Percentiles rank a stretch among this genome's conserved stretches.
Conservation (phyloP, 2,888 invertebrate species). For the Phoenoteleia sp. region DNA sequence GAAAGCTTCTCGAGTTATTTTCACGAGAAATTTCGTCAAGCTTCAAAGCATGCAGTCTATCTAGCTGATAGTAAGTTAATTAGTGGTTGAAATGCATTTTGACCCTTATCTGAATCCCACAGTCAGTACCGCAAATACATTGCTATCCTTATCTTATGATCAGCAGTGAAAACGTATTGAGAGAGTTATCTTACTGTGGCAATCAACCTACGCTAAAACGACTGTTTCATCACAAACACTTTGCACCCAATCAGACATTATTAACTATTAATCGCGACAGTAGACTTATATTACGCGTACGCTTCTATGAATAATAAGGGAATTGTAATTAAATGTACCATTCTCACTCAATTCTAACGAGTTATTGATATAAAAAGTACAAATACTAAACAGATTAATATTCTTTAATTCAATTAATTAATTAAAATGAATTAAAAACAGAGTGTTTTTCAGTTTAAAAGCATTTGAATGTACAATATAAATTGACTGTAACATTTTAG, state of each 20-base stretch:
- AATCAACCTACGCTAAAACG: slow-evolving; percentile 39
- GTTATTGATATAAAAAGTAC: too few relatives aligned
- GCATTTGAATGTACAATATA: too few relatives aligned
- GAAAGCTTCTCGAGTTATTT: background rate
- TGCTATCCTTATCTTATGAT: slow-evolving; percentile 51
- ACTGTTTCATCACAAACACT: slow-evolving; percentile 40
- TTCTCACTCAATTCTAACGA: too few relatives aligned
- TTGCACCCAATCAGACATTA: slow-evolving; percentile 21
- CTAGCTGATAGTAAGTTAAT: slow-evolving; percentile 46
- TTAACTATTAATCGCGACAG: background rate
- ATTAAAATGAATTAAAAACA: too few relatives aligned
- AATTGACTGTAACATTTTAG: too few relatives aligned
- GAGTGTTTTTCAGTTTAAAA: too few relatives aligned
- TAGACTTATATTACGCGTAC: too few relatives aligned
- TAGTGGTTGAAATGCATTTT: slow-evolving; percentile 59
- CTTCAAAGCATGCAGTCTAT: slow-evolving; percentile 31
- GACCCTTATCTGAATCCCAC: slow-evolving; percentile 42
- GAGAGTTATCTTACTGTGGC: slow-evolving; percentile 37
- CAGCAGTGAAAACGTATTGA: slow-evolving; percentile 52
- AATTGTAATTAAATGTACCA: too few relatives aligned
- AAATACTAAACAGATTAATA: too few relatives aligned
- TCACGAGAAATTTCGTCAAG: slow-evolving; percentile 21
- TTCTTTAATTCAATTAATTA: too few relatives aligned
- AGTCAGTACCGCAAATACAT: slow-evolving; percentile 40
- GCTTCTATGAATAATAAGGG: too few relatives aligned